Evolutionary conservation across 2,797 vertebrate genomes (phyloP).

Genomic region (Hoplostethus mediterraneus): DNA sequence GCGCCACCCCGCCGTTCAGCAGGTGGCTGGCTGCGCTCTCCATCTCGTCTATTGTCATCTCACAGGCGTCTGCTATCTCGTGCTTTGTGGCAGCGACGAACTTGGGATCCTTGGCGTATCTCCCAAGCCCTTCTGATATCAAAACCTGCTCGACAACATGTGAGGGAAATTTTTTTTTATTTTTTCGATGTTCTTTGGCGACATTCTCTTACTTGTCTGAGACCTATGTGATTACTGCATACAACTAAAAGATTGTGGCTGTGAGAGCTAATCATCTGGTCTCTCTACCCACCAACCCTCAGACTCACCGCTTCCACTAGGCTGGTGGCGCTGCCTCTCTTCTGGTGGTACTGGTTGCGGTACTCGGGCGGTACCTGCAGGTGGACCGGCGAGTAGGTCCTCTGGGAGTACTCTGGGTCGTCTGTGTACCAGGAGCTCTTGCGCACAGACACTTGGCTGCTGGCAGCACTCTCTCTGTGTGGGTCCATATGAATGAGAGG

Average conservation of each 20-base stretch:
- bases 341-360: constrained; percentile 94
- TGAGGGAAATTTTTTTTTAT: no score
- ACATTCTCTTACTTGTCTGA: not conserved
- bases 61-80: constrained; percentile 97
- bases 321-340: constrained; percentile 97
- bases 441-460: constrained; percentile 92
- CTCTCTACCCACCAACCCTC: not conserved
- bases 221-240: not conserved
- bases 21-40: constrained; percentile 98
- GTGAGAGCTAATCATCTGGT: constrained; percentile 3
- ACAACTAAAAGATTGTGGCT: not conserved
- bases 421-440: constrained; percentile 99
- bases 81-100: constrained; percentile 98
- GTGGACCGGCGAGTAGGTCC: constrained; percentile 92
- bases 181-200: constrained; percentile 4
- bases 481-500: constrained; percentile 95
- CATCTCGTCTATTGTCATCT: constrained; percentile 99
- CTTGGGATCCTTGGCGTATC: constrained; percentile 97
- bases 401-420: constrained; percentile 92
- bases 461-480: constrained; percentile 88
- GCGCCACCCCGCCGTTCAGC: constrained; percentile 90
- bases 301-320: constrained; percentile 96
- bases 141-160: constrained; percentile 87
- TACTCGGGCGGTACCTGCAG: constrained; percentile 93
- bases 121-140: constrained; percentile 98